These are phyloP conservation scores for Rhodeus uyekii DNA, from an alignment of 2,797 vertebrate genomes.

Conservation along the genomic window DNA sequence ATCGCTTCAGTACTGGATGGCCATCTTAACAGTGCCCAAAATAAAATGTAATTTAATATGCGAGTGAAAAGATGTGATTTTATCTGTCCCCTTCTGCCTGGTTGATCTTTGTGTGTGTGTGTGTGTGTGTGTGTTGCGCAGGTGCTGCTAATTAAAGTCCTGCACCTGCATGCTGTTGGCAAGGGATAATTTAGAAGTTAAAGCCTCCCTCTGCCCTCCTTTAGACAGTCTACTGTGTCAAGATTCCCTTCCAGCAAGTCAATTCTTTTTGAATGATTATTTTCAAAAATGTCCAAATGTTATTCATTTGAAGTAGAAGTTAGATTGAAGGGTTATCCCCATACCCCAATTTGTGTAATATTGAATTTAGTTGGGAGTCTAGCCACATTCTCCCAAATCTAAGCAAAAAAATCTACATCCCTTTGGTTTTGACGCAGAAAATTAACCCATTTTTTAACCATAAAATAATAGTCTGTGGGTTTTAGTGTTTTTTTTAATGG, in stretches of 20 bases:
- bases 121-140: background rate
- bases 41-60: background rate
- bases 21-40: background rate
- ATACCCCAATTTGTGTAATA: background rate
- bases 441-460: background rate
- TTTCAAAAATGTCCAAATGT: background rate
- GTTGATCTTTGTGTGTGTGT: background rate
- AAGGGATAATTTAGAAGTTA: conserved; percentile 31
- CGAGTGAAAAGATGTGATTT: conserved; percentile 1
- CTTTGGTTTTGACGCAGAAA: background rate
- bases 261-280: background rate
- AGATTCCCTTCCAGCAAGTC: background rate
- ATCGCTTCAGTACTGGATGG: background rate
- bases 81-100: background rate
- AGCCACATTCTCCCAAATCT: background rate
- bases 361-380: background rate
- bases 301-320: background rate
- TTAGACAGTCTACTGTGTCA: conserved; percentile 4
- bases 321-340: background rate
- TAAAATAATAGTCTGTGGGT: too few species aligned
- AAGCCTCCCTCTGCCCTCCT: conserved; percentile 16
- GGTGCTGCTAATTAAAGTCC: conserved; percentile 36
- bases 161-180: conserved; percentile 31
- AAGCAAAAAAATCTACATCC: background rate
- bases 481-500: too few species aligned